phyloP scores from a whole-genome alignment of 2,797 vertebrate genomes.

The Dermochelys coriacea region DNA sequence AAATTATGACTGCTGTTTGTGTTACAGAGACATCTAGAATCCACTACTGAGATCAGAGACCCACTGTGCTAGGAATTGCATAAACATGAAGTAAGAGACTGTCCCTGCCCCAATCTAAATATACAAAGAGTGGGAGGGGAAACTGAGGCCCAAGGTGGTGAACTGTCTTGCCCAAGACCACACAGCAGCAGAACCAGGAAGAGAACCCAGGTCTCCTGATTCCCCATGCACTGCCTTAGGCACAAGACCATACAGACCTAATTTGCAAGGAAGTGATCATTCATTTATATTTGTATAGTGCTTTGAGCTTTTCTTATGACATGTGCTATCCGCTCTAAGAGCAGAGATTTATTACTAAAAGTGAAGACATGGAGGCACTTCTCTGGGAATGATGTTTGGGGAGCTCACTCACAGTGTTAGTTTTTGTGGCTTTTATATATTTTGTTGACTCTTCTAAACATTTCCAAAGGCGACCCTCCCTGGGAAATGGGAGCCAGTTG shows the following conservation, averaged over 20 bases:
- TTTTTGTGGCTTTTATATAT: background rate
- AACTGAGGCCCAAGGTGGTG: background rate
- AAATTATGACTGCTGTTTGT: background rate
- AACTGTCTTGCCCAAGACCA: background rate
- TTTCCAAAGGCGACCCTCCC: background rate
- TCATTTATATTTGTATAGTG: constrained; percentile 6
- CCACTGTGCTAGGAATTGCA: background rate
- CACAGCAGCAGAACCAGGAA: background rate
- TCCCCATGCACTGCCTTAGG: background rate
- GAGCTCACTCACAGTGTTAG: constrained; percentile 1
- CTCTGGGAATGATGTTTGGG: background rate
- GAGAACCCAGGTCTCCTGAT: background rate
- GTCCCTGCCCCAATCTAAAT: background rate
- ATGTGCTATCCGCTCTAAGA: background rate
- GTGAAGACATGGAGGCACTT: constrained; percentile 24
- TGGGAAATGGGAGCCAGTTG: background rate
- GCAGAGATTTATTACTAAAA: background rate
- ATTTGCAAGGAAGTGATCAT: constrained; percentile 15
- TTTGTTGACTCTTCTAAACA: background rate
- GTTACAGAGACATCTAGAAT: background rate
- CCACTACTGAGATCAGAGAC: background rate
- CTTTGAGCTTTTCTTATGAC: constrained; percentile 30
- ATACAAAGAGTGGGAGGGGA: background rate
- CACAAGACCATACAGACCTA: background rate
- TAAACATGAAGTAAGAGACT: background rate